Conservation (phyloP, 2,888 invertebrate genomes). For the Xanthia icteritia region DNA sequence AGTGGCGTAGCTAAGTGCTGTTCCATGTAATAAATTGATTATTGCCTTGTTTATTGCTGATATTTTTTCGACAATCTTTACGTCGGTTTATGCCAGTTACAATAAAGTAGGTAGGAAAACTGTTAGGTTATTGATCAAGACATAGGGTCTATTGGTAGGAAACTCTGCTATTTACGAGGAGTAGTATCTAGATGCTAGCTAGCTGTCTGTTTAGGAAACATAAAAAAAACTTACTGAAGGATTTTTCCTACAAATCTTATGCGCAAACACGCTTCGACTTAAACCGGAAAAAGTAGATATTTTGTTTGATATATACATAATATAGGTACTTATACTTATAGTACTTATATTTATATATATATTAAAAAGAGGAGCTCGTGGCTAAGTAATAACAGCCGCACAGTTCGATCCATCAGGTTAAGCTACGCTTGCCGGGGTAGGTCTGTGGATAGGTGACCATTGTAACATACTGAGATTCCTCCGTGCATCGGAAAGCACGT, state of each 20-base stretch:
- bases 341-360: too few species aligned
- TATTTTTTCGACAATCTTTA: conserved; percentile 39
- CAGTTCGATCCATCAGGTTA: too few species aligned
- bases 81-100: conserved; percentile 28
- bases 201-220: too few species aligned
- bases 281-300: background rate
- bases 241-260: background rate
- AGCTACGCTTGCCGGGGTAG: too few species aligned
- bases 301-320: background rate
- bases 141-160: background rate
- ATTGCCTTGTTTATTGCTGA: conserved; percentile 34
- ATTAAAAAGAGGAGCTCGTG: too few species aligned
- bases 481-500: too few species aligned
- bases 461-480: too few species aligned
- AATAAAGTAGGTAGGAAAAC: background rate
- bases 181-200: too few species aligned
- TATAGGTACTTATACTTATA: too few species aligned
- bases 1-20: conserved; percentile 54
- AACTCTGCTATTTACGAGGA: too few species aligned
- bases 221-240: background rate
- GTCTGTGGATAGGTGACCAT: too few species aligned
- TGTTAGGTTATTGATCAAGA: conserved; percentile 6
- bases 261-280: background rate
- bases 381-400: too few species aligned
- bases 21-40: conserved; percentile 55